Conservation (phyloP, 1,140 invertebrate genomes). For the Andricus grossulariae region DNA sequence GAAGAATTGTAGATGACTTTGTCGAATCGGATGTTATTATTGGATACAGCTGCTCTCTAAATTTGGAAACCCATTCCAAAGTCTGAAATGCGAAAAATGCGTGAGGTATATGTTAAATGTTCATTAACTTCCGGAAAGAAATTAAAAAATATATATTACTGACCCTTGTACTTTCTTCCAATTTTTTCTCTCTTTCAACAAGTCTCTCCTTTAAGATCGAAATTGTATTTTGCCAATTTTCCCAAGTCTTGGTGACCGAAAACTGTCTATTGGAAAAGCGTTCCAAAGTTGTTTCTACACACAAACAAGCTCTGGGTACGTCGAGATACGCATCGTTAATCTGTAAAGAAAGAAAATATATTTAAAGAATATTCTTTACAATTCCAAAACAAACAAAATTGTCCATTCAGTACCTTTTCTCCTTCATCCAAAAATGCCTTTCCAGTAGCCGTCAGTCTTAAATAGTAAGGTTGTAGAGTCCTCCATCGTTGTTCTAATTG, state of each 20-base stretch:
- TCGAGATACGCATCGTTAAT: slow-evolving; percentile 86
- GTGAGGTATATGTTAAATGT: slow-evolving; percentile 38
- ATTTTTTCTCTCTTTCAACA: slow-evolving; percentile 82
- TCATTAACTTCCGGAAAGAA: slow-evolving; percentile 29
- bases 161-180: slow-evolving; percentile 86
- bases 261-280: slow-evolving; percentile 83
- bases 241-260: slow-evolving; percentile 81
- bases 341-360: slow-evolving; percentile 74
- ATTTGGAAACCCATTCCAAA: slow-evolving; percentile 84
- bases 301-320: slow-evolving; percentile 80
- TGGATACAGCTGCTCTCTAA: slow-evolving; percentile 86
- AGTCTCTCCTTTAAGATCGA: slow-evolving; percentile 81
- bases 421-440: slow-evolving; percentile 83
- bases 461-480: slow-evolving; percentile 78
- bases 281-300: slow-evolving; percentile 83
- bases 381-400: slow-evolving; percentile 25
- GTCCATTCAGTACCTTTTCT: slow-evolving; percentile 74
- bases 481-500: slow-evolving; percentile 80
- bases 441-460: slow-evolving; percentile 79
- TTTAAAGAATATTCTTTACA: slow-evolving; percentile 36
- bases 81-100: slow-evolving; percentile 76
- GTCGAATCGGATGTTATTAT: slow-evolving; percentile 81
- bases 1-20: slow-evolving; percentile 77
- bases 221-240: slow-evolving; percentile 82
- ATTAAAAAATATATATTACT: slow-evolving; percentile 48